Percentiles rank a stretch among this genome's conserved stretches.
These are phyloP conservation scores for Brachionichthys hirsutus DNA, from an alignment of 2,113 vertebrate genomes.

Conservation along the genomic window DNA sequence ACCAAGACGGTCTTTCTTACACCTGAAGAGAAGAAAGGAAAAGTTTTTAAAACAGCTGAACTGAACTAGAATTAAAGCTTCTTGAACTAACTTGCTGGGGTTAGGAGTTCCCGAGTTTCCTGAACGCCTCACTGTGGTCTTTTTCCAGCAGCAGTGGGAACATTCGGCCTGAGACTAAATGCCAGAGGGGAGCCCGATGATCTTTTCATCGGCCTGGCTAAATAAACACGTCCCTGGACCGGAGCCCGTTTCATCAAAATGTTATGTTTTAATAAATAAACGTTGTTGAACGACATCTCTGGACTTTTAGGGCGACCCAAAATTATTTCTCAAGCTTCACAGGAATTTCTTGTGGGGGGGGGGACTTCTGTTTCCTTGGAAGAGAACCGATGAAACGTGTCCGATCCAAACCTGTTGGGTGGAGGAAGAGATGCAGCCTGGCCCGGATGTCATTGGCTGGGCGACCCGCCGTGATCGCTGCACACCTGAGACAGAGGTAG, in stretches of 20 bases:
- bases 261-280: slow-evolving; percentile 71
- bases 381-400: not conserved
- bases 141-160: slow-evolving; percentile 68
- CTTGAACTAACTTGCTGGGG: not conserved
- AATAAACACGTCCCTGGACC: slow-evolving; percentile 70
- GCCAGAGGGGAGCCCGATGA: slow-evolving; percentile 61
- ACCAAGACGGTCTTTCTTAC: slow-evolving; percentile 25
- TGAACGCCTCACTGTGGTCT: slow-evolving; percentile 40
- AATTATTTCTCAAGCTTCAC: slow-evolving; percentile 35
- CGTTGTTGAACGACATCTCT: slow-evolving; percentile 40
- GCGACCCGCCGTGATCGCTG: slow-evolving; percentile 62
- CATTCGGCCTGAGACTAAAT: slow-evolving; percentile 50
- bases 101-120: slow-evolving; percentile 6
- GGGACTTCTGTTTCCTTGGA: not conserved
- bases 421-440: slow-evolving; percentile 65
- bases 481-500: slow-evolving; percentile 64
- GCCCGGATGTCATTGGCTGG: slow-evolving; percentile 81
- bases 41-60: not conserved
- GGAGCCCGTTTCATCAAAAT: slow-evolving; percentile 61
- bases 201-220: slow-evolving; percentile 63
- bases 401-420: slow-evolving; percentile 75
- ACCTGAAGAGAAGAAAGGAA: slow-evolving; percentile 28
- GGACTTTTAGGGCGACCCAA: slow-evolving; percentile 25
- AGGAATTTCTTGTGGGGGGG: not conserved
- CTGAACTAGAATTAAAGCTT: not conserved